Conservation (phyloP, 1,140 invertebrate species). For the Eueides isabella region DNA sequence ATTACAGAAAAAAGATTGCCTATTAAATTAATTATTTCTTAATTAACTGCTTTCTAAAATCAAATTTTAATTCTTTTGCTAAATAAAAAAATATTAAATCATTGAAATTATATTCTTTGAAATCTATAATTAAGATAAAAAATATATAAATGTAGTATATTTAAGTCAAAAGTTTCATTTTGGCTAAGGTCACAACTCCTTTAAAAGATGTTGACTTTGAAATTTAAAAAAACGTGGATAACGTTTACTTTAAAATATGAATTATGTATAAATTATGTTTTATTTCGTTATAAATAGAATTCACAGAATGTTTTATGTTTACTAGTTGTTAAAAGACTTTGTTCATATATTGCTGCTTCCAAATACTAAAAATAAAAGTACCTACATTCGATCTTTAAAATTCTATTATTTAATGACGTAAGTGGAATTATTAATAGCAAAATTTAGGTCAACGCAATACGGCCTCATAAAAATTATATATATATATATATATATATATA, state of each 20-base stretch:
- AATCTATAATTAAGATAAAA: neutral
- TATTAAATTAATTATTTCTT: neutral
- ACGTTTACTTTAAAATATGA: neutral
- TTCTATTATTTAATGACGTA: slow-evolving; percentile 2
- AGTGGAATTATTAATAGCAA: neutral
- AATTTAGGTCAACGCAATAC: neutral
- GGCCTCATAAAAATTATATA: neutral
- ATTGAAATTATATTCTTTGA: neutral
- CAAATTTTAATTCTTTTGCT: neutral
- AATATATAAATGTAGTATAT: slow-evolving; percentile 13
- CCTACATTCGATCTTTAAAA: neutral
- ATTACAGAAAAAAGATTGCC: slow-evolving; percentile 38
- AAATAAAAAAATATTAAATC: neutral
- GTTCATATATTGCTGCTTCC: too few species aligned
- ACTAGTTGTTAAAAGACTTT: too few species aligned
- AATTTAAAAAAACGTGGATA: slow-evolving; percentile 48
- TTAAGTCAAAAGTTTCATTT: slow-evolving; percentile 48
- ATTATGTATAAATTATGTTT: too few species aligned
- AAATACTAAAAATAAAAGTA: neutral
- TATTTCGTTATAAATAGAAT: too few species aligned
- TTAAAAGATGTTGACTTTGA: slow-evolving; percentile 59
- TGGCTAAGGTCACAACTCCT: slow-evolving; percentile 46
- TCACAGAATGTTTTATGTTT: too few species aligned
- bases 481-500: too few species aligned
- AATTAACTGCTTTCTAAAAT: neutral